Evolutionary conservation across 2,113 vertebrate genomes (phyloP), one percentile per base, ranked within the genome.

Genomic region (Festucalex cinctus): DNA sequence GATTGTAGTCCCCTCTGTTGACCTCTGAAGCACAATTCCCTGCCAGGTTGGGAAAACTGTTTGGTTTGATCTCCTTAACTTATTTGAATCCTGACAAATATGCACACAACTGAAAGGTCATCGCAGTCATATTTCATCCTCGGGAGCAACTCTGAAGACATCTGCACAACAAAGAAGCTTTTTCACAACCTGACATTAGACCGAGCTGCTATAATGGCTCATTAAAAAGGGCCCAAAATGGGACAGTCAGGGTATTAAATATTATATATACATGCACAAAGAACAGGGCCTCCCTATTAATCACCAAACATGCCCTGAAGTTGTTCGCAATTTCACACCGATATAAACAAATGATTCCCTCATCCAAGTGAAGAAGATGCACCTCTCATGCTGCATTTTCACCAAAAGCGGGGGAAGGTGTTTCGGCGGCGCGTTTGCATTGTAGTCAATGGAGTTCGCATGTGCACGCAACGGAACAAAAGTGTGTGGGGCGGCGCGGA

Each of bases 1-100:
- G 78, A 87, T 68, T 81, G 88, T 84, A 92, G 92, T 93, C 94
- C 91, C 91, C 83, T 73, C 86, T 84, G 91, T 91, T 94, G 94
- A 98, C 94, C 96, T 94, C 94, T 88, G 92, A 87, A 89, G 91
- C 90, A 92, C 92, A 93, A 94, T 93, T 94, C 94, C 93, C 94
- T 92, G 93, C 88, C 93, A 93, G 91, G 92, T 92, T 90, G 86
- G 81, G 89, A 91, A 94, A 95, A 94, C 92, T 91, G 91, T 93
- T 95, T 90, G 86, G 93, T 94, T 95, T 97, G 95, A 95, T 96
- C 94, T 94, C 94, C 95, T 94, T 93, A 94, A 95, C 94, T 94
- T 95, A 94, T 94, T 93, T 95, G 92, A 95, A 95, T 95, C 93
- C 92, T 92, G 93, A 95, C 95, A 95, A 96, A 98, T 95, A 95